Evolutionary conservation across 2,113 vertebrate species (phyloP).

Genomic region (Marcusenius ussheri): DNA sequence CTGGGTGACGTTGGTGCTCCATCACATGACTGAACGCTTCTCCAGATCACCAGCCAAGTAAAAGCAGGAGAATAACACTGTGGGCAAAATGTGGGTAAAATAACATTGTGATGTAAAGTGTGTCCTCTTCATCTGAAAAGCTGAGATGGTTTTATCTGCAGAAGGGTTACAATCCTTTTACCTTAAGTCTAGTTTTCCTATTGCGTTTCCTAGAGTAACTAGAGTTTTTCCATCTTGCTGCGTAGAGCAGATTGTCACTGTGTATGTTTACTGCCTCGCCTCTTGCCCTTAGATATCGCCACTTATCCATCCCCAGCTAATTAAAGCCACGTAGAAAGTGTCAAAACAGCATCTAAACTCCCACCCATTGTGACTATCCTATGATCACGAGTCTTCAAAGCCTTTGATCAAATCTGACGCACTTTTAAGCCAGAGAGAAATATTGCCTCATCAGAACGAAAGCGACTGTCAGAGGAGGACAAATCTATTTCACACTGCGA

Average conservation of each 20-base stretch:
- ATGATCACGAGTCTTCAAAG: background rate
- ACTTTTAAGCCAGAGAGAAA: background rate
- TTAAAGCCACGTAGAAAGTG: background rate
- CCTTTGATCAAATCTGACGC: slow-evolving; percentile 10
- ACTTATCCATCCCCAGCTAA: background rate
- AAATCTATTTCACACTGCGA: slow-evolving; percentile 16
- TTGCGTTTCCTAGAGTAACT: background rate
- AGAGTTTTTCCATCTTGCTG: background rate
- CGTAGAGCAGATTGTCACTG: background rate
- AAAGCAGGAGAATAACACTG: too few species aligned
- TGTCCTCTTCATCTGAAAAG: background rate
- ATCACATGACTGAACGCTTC: background rate
- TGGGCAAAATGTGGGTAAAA: background rate
- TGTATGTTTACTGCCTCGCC: background rate
- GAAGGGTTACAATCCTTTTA: background rate
- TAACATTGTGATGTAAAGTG: background rate
- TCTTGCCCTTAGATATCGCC: background rate
- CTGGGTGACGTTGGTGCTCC: background rate
- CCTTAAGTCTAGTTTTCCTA: background rate
- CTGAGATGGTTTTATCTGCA: background rate
- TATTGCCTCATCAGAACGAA: background rate
- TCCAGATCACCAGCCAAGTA: background rate
- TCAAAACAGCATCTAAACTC: background rate
- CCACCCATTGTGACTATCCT: background rate
- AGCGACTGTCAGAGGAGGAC: slow-evolving; percentile 10